Percentiles rank a stretch among this genome's conserved stretches.
Conservation (phyloP, 2,888 invertebrate species). For the Glyphotaelius pellucidus region DNA sequence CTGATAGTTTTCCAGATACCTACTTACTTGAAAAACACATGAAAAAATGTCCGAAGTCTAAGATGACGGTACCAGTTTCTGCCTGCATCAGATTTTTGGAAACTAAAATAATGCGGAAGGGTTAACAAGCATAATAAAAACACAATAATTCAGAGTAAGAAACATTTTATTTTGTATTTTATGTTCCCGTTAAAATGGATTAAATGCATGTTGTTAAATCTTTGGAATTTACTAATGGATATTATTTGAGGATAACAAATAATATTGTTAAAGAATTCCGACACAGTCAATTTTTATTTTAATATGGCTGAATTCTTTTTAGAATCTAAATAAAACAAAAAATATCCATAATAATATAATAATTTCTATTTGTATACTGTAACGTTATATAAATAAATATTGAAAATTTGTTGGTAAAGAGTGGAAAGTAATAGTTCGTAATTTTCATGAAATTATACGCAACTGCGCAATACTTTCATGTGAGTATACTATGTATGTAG, state of each 20-base stretch:
- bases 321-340: conserved; percentile 53
- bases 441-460: not conserved
- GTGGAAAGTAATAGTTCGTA: not conserved
- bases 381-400: conserved; percentile 38
- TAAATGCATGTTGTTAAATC: conserved; percentile 62
- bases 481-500: not conserved
- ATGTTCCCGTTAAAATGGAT: conserved; percentile 58
- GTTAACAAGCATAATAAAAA: conserved; percentile 20
- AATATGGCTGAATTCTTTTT: conserved; percentile 50
- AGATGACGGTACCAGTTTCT: not conserved
- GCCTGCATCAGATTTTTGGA: not conserved
- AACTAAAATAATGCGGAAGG: not conserved
- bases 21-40: no score
- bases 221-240: conserved; percentile 62
- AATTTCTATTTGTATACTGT: conserved; percentile 22
- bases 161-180: conserved; percentile 58
- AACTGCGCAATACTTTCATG: not conserved
- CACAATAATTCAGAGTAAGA: conserved; percentile 50
- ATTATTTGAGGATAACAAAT: conserved; percentile 53
- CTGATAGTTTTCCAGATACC: no score
- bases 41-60: no score
- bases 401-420: conserved; percentile 39
- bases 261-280: conserved; percentile 47
- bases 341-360: conserved; percentile 41
- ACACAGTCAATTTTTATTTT: conserved; percentile 43